Base-by-base conservation (phyloP, 2,113 vertebrate species). In the Aythya baeri region DNA sequence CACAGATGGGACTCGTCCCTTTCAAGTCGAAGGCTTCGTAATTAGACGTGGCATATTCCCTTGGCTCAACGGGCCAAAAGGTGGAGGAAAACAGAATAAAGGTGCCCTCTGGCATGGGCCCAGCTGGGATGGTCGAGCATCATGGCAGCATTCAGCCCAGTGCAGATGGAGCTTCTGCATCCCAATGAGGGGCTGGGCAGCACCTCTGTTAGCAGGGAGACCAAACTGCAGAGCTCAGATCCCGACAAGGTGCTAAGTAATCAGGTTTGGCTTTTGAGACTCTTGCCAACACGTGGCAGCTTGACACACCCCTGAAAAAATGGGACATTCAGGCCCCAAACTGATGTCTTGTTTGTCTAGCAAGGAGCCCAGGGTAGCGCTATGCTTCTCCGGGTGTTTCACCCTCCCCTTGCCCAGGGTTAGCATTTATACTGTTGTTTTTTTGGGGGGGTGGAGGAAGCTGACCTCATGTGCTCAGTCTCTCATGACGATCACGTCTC, bases 131-230 rank as follows among this genome's bases (percentile, higher is more conserved):
- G 62, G 26, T 72, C 0, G 0, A 66, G 34, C 58, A 71, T 59
- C 75, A 36, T 6, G 2, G 8, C 29, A 31, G 80, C 6, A 1
- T 66, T 8, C 36, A 13, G 44, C 65, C 10, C 63, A 31, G 80
- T 12, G 22, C 54, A 85, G 92, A 85, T 83, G 67, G 86, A 29
- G 70, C 41, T 78, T 92, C 88, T 92, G 80, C 83, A 92, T 86
- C 90, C 89, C 90, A 93, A 74, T 88, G 91, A 88, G 95, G 52
- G 15, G 12, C 16, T 71, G 58, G 63, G 54, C 84, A 80, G 50
- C 92, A 89, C 77, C 77, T 82, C n/a, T 21, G 43, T 50, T 78
- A 32, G 44, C 52, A 81, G 41, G 38, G 58, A 50, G 34, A 8
- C 20, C 14, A 9, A 89, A 46, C 5, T 15, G 14, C 49, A 59